Percentiles rank a stretch among this genome's conserved stretches.
phyloP scores from a whole-genome alignment of 2,113 vertebrate genomes.

The Sialia sialis region DNA sequence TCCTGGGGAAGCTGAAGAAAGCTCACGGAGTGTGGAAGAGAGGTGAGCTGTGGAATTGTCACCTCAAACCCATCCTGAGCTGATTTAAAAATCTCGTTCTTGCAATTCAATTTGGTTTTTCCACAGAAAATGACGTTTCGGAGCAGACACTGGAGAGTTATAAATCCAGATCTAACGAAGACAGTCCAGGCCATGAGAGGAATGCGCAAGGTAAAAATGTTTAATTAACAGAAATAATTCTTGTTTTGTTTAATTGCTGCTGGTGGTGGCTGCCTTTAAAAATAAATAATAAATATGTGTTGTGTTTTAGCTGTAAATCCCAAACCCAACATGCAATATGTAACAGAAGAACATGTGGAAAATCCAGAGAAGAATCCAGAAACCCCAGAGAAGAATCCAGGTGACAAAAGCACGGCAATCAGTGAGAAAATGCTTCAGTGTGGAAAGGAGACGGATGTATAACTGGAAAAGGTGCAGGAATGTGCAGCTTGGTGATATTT shows the following conservation, averaged over 20 bases:
- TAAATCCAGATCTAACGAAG: conserved; percentile 85
- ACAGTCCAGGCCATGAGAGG: conserved; percentile 70
- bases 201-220: conserved; percentile 67
- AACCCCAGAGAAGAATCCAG: not conserved
- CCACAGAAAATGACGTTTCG: conserved; percentile 84
- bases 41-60: conserved; percentile 67
- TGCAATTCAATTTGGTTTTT: not conserved
- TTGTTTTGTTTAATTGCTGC: not conserved
- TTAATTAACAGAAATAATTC: not conserved
- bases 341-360: conserved; percentile 14
- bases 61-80: not conserved
- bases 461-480: not conserved
- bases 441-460: conserved; percentile 57
- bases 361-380: not conserved
- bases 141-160: conserved; percentile 83
- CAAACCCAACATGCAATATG: conserved; percentile 71
- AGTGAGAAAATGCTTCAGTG: not conserved
- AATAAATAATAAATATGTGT: not conserved
- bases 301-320: conserved; percentile 65
- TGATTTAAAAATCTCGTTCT: not conserved
- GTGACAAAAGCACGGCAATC: not conserved
- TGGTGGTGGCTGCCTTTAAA: rapidly evolving
- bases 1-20: conserved; percentile 81
- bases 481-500: not conserved
- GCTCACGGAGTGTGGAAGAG: conserved; percentile 84